These are phyloP conservation scores for Coptodon bakossiorum DNA, from an alignment of 2,113 vertebrate genomes.

Conservation along the genomic window DNA sequence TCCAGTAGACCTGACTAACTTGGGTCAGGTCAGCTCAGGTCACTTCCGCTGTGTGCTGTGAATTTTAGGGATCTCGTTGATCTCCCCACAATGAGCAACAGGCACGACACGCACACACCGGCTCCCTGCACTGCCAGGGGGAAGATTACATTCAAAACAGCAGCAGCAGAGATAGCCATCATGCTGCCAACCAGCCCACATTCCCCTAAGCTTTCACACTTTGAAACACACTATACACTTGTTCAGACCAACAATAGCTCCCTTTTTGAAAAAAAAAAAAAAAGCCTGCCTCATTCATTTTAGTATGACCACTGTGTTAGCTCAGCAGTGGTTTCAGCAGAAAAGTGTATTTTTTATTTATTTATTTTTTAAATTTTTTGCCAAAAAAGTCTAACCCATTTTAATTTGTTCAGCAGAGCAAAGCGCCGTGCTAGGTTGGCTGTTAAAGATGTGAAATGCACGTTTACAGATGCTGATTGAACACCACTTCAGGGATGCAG, in stretches of 20 bases:
- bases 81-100: constrained; percentile 52
- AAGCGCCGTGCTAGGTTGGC: not conserved
- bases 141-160: constrained; percentile 46
- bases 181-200: constrained; percentile 31
- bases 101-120: constrained; percentile 20
- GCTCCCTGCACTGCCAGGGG: constrained; percentile 28
- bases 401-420: not conserved
- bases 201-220: constrained; percentile 30
- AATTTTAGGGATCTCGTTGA: constrained; percentile 54
- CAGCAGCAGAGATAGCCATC: constrained; percentile 45
- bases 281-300: not conserved
- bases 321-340: not conserved
- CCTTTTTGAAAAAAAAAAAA: not conserved
- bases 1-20: constrained; percentile 22
- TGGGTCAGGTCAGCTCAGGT: constrained; percentile 40
- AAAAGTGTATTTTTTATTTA: not conserved
- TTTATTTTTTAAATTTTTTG: not conserved
- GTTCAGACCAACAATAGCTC: not conserved
- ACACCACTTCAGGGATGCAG: not conserved
- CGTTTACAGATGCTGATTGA: not conserved
- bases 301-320: not conserved
- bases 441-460: not conserved
- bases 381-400: not conserved
- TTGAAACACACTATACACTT: not conserved
- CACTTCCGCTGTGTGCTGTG: constrained; percentile 50